phyloP scores from a whole-genome alignment of 2,888 invertebrate species.

The Coelinius sp. region DNA sequence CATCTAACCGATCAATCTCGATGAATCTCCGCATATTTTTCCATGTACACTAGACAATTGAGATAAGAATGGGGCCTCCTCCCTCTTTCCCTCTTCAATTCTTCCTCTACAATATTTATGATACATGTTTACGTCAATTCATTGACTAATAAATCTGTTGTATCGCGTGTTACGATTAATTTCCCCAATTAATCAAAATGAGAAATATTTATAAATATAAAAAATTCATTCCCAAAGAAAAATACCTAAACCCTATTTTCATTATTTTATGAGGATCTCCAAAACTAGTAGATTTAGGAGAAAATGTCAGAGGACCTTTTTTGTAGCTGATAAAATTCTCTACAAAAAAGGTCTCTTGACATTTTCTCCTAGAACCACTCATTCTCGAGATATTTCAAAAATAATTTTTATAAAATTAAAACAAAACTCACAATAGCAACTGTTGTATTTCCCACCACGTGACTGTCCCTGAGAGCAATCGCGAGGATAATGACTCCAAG shows the following conservation, averaged over 20 bases:
- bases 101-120: not conserved
- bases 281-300: no score
- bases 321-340: not conserved
- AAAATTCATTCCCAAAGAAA: not conserved
- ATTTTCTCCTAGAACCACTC: not conserved
- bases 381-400: not conserved
- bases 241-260: no score
- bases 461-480: constrained; percentile 24
- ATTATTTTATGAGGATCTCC: no score
- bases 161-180: constrained; percentile 1
- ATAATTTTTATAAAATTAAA: constrained; percentile 3
- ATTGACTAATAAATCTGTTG: constrained; percentile 5
- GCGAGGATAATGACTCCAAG: constrained; percentile 17
- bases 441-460: constrained; percentile 33
- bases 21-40: not conserved
- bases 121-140: constrained; percentile 1
- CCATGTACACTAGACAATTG: constrained; percentile 1
- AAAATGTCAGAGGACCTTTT: not conserved
- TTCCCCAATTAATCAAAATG: not conserved
- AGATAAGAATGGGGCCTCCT: constrained; percentile 19
- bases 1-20: not conserved
- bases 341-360: not conserved
- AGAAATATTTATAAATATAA: no score
- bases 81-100: not conserved
- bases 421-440: constrained; percentile 26